A percentile compares a stretch with the other conserved stretches of the same genome.
Evolutionary conservation across 2,888 invertebrate species (phyloP).

Genomic region (Embidobia sp.): DNA sequence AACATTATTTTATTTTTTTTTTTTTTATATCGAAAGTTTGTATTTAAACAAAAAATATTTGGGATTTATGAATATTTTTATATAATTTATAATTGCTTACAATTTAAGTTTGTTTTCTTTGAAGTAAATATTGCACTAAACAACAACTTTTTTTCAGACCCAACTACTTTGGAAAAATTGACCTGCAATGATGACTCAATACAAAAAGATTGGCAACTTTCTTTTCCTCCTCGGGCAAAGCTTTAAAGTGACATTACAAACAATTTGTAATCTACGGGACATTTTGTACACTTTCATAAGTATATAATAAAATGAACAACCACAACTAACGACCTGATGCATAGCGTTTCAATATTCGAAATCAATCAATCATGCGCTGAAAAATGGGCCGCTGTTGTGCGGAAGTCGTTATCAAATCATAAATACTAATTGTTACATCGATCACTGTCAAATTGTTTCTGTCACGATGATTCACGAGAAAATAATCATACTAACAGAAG

Average conservation of each 20-base stretch:
- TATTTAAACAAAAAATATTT: too few relatives aligned
- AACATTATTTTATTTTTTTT: constrained; percentile 79
- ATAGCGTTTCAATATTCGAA: constrained; percentile 5
- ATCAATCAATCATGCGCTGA: constrained; percentile 25
- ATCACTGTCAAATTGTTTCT: constrained; percentile 53
- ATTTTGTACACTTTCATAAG: too few relatives aligned
- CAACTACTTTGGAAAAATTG: constrained; percentile 80
- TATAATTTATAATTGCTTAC: too few relatives aligned
- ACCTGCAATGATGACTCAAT: constrained; percentile 82
- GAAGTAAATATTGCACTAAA: background rate
- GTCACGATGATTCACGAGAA: constrained; percentile 33
- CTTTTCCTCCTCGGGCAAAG: constrained; percentile 70
- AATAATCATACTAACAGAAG: constrained; percentile 13
- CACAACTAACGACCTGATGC: too few relatives aligned
- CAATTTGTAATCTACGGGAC: background rate
- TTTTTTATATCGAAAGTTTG: too few relatives aligned
- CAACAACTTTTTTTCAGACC: constrained; percentile 79
- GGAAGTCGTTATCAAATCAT: constrained; percentile 34
- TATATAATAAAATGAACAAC: too few relatives aligned
- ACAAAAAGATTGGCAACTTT: constrained; percentile 83
- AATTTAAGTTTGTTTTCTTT: too few relatives aligned
- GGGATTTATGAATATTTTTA: too few relatives aligned
- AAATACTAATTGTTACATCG: constrained; percentile 45
- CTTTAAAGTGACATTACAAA: constrained; percentile 1
- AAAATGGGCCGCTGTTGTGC: constrained; percentile 9